These are phyloP conservation scores for Cryptotermes secundus DNA, from an alignment of 1,140 invertebrate species.

Conservation along the genomic window DNA sequence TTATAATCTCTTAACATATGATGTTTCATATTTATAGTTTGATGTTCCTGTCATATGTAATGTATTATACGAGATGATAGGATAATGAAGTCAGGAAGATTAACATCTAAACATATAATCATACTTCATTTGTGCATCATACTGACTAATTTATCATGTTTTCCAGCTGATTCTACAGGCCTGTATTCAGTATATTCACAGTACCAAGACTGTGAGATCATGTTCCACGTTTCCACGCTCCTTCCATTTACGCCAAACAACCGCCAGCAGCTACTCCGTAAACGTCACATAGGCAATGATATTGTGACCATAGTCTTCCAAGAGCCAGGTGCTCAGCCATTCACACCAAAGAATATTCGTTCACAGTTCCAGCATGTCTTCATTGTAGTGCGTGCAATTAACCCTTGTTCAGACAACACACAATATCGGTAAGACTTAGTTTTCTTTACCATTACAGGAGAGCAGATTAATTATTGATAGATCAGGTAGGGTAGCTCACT, in stretches of 20 bases:
- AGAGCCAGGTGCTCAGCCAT: constrained; percentile 91
- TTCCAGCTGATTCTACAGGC: constrained; percentile 79
- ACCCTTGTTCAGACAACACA: constrained; percentile 88
- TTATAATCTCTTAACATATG: no score
- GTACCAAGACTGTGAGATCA: constrained; percentile 84
- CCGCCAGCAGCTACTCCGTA: constrained; percentile 81
- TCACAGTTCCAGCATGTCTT: constrained; percentile 99
- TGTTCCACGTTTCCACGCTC: constrained; percentile 94
- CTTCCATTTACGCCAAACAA: constrained; percentile 91
- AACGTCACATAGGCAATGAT: constrained; percentile 92
- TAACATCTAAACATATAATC: no score
- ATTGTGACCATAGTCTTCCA: constrained; percentile 97
- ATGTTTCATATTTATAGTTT: no score
- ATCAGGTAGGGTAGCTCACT: no score
- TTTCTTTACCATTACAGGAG: not conserved
- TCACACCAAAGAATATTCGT: constrained; percentile 88
- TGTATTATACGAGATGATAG: no score
- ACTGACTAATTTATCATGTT: constrained; percentile 26
- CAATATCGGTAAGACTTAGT: constrained; percentile 64
- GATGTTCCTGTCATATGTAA: no score
- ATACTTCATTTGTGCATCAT: no score
- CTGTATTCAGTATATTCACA: constrained; percentile 82
- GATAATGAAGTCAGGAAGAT: no score
- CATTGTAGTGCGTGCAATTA: constrained; percentile 84
- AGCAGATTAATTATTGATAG: no score